Conservation (phyloP, 2,113 vertebrate genomes). For the Romanogobio albipinnatus region DNA sequence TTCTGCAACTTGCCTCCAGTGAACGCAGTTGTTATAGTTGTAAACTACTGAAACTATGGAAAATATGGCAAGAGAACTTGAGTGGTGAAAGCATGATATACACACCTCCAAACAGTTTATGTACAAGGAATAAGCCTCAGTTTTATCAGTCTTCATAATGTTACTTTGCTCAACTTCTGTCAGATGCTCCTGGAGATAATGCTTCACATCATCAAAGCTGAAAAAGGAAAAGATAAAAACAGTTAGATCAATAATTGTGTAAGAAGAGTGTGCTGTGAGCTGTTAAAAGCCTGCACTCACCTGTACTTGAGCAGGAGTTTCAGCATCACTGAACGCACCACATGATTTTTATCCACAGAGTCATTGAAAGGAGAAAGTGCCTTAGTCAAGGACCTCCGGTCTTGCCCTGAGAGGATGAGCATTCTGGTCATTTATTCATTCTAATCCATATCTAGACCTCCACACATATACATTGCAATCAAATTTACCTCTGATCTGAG, state of each 20-base stretch:
- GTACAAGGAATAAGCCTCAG: constrained; percentile 86
- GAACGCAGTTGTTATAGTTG: too few relatives aligned
- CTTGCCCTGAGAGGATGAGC: constrained; percentile 7
- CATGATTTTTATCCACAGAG: constrained; percentile 86
- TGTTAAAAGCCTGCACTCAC: constrained; percentile 64
- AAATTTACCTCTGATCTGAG: constrained; percentile 59
- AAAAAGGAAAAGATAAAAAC: background rate
- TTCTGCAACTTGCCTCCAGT: too few relatives aligned
- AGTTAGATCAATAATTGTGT: background rate
- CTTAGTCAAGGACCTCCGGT: constrained; percentile 75
- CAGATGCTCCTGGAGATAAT: constrained; percentile 83
- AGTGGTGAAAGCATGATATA: background rate
- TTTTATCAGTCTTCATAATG: constrained; percentile 81
- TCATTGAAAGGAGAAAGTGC: constrained; percentile 90
- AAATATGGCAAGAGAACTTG: background rate
- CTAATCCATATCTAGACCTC: background rate
- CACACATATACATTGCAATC: background rate
- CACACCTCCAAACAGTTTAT: constrained; percentile 89
- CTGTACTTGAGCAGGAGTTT: constrained; percentile 95
- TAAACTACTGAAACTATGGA: too few relatives aligned
- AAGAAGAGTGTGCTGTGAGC: too few relatives aligned
- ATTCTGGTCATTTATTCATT: background rate
- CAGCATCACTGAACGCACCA: constrained; percentile 89
- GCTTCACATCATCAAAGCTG: constrained; percentile 86
- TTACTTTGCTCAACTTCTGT: constrained; percentile 74